Evolutionary conservation across 2,888 invertebrate species (phyloP), one percentile per base, ranked within the genome.

Genomic region (Eurytoma adleriae): DNA sequence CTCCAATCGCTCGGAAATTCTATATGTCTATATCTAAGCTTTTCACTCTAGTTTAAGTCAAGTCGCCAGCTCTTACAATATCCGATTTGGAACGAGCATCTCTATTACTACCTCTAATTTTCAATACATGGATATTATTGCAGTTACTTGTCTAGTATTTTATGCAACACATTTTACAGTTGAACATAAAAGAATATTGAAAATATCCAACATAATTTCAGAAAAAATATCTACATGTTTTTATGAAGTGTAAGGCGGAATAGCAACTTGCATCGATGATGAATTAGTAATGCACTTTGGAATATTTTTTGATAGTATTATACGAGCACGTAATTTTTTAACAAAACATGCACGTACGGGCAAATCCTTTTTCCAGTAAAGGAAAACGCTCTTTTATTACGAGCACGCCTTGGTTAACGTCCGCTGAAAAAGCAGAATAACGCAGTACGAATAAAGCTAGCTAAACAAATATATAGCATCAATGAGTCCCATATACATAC

Each of bases 1-100:
- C 74, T 79, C 74, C 70, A 66, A 75, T 79, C 79, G 74, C 64
- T 20, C 64, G 79, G 74, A 79, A 75, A 64, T 72, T 78, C 50
- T 68, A n/a, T 59, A 16, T 30, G 52, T 18, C 59, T 61, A 66
- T 78, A 78, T 78, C 71, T 48, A 70, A 66, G 57, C 78, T 57
- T 78, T 64, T 40, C 18, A 16, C 69, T 71, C 56, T 50, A 50
- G 57, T 68, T 75, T 70, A 56, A 54, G 61, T 56, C 67, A 18
- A 20, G 7, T 1, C 50, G n/a, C 13, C 24, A 16, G 7, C 27
- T 40, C 40, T 40, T 40, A 14, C 56, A 16, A 2, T 14, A 64
- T 64, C 30, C 4, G 4, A 3, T 30, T 30, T 4, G 30, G 4
- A 30, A 30, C 30, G 30, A 3, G 30, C 4, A 30, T 3, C 3